A percentile compares a stretch with the other conserved stretches of the same genome.
phyloP scores from a whole-genome alignment of 2,113 vertebrate genomes.

The Prinia subflava region DNA sequence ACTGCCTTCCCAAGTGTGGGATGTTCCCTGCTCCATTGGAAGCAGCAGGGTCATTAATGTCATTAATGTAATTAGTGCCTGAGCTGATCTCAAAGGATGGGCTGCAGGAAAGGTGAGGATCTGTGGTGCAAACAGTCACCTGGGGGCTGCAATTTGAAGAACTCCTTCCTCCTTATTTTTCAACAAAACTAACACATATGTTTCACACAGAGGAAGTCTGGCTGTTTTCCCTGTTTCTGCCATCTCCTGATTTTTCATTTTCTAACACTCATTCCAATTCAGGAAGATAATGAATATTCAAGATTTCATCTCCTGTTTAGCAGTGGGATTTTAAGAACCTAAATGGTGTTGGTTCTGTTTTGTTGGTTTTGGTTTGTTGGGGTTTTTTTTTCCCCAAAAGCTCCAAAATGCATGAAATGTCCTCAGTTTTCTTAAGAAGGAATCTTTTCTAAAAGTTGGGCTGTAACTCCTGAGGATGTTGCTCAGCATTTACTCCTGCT shows the following conservation, averaged over 20 bases:
- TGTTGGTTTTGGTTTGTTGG: neutral
- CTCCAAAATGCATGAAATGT: neutral
- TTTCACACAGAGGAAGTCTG: conserved; percentile 35
- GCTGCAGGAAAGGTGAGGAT: neutral
- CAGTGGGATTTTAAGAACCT: neutral
- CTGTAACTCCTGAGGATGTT: neutral
- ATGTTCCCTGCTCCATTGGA: neutral
- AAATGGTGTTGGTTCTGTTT: neutral
- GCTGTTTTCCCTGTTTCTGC: conserved; percentile 54
- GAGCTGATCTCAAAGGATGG: neutral
- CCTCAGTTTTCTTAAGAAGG: neutral
- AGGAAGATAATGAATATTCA: conserved; percentile 47
- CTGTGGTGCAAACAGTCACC: neutral
- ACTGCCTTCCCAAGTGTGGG: neutral
- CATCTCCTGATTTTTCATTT: conserved; percentile 42
- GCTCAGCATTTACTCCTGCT: neutral
- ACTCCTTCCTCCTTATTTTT: conserved; percentile 9
- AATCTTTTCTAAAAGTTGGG: neutral
- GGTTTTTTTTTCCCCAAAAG: neutral
- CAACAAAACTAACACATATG: conserved; percentile 34
- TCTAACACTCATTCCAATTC: neutral
- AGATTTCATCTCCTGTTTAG: neutral
- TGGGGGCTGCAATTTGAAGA: neutral
- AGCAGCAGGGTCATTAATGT: neutral
- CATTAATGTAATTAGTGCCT: neutral